A percentile compares a stretch with the other conserved stretches of the same genome.
phyloP scores from a whole-genome alignment of 2,113 vertebrate species.

The Pluvialis apricaria region DNA sequence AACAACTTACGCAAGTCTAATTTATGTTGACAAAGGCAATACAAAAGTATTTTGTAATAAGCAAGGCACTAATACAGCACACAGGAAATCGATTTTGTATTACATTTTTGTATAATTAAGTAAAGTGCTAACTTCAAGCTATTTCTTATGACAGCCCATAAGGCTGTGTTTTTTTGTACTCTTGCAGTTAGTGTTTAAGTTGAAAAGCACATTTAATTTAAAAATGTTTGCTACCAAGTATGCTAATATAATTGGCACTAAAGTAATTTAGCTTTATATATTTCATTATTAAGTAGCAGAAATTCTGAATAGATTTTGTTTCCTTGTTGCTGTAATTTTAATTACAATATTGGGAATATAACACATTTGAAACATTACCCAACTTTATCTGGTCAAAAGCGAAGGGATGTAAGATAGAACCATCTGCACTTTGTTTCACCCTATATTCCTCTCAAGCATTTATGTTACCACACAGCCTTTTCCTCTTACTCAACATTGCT shows the following conservation, averaged over 20 bases:
- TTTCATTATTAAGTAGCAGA: background rate
- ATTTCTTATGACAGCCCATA: conserved; percentile 3
- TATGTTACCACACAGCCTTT: background rate
- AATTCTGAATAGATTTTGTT: conserved; percentile 1
- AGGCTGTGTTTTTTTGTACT: background rate
- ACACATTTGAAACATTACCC: background rate
- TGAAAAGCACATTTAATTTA: conserved; percentile 40
- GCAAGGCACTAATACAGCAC: background rate
- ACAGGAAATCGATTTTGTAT: conserved; percentile 28
- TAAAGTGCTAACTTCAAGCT: background rate
- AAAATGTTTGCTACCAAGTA: conserved; percentile 11
- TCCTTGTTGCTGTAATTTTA: background rate
- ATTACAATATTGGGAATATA: background rate
- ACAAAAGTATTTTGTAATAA: conserved; percentile 39
- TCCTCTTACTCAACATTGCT: background rate
- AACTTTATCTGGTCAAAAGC: background rate
- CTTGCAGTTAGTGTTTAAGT: conserved; percentile 4
- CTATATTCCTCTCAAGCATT: background rate
- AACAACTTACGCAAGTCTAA: conserved; percentile 26
- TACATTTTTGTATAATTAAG: conserved; percentile 45
- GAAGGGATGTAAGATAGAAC: background rate
- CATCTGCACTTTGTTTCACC: background rate
- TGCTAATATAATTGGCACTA: background rate
- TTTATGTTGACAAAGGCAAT: conserved; percentile 49
- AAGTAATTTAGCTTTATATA: background rate